Evolutionary conservation across 2,113 vertebrate species (phyloP).

Genomic region (Myxocyprinus asiaticus): DNA sequence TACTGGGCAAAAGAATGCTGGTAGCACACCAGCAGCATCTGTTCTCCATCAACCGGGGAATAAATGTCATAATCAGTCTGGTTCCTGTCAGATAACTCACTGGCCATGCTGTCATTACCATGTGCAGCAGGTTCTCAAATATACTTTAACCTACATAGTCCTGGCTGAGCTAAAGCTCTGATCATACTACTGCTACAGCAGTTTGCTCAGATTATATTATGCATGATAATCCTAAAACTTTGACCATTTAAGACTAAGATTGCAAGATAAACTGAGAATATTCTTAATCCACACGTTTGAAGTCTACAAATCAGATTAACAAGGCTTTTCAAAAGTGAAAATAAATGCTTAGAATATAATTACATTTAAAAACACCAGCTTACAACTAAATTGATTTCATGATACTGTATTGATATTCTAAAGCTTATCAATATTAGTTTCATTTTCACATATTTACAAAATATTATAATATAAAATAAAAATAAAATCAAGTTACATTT

Average conservation of each 20-base stretch:
- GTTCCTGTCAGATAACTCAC: conserved; percentile 46
- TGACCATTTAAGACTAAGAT: neutral
- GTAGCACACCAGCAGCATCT: conserved; percentile 62
- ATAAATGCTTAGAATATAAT: neutral
- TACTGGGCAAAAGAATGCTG: conserved; percentile 69
- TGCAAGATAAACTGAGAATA: too few relatives aligned
- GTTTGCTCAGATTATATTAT: neutral
- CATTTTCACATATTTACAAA: too few relatives aligned
- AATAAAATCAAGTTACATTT: too few relatives aligned
- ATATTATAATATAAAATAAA: too few relatives aligned
- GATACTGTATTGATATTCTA: too few relatives aligned
- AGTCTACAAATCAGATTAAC: neutral
- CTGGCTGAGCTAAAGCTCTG: neutral
- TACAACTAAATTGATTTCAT: too few relatives aligned
- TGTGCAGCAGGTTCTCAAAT: conserved; percentile 3
- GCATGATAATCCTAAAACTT: neutral
- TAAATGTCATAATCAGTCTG: conserved; percentile 64
- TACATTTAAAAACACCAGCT: too few relatives aligned
- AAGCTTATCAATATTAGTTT: too few relatives aligned
- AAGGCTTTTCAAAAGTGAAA: neutral
- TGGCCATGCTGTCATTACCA: conserved; percentile 4
- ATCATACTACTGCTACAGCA: neutral
- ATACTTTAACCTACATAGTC: neutral
- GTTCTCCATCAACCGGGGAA: conserved; percentile 64
- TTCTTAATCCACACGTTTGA: neutral